phyloP scores from a whole-genome alignment of 2,797 vertebrate species.

The Sebastes vulpes region DNA sequence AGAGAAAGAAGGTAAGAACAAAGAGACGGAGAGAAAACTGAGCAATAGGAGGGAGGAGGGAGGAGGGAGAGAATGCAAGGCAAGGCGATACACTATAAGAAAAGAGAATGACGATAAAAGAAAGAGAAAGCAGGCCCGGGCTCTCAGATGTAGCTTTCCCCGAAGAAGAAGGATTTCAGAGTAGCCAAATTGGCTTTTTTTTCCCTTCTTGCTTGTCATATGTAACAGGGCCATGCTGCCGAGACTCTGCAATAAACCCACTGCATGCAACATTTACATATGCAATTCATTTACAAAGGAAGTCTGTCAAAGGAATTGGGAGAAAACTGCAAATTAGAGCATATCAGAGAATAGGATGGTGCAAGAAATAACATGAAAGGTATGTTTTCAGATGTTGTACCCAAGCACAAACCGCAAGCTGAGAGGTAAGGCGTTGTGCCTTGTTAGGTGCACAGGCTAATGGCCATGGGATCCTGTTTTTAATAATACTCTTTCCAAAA shows the following conservation, averaged over 20 bases:
- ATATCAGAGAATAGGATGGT: conserved; percentile 11
- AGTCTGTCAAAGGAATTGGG: conserved; percentile 43
- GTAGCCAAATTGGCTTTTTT: conserved; percentile 70
- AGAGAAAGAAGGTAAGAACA: conserved; percentile 50
- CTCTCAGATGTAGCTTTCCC: conserved; percentile 56
- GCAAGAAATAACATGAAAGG: conserved; percentile 14
- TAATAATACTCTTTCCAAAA: neutral
- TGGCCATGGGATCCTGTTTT: neutral
- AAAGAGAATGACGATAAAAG: conserved; percentile 48
- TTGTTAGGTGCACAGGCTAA: neutral
- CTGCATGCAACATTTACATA: conserved; percentile 55
- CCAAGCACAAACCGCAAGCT: neutral
- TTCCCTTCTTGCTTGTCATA: conserved; percentile 56
- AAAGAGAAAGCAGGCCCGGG: conserved; percentile 50
- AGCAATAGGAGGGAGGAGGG: conserved; percentile 41
- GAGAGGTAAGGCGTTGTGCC: neutral
- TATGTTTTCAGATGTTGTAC: conserved; percentile 11
- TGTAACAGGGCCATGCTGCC: conserved; percentile 50
- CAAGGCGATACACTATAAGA: conserved; percentile 34
- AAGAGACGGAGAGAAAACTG: conserved; percentile 43
- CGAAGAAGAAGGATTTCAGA: conserved; percentile 69
- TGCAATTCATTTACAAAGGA: conserved; percentile 45
- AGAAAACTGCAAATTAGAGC: conserved; percentile 45
- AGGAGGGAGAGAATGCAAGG: conserved; percentile 49
- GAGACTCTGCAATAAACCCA: conserved; percentile 55